A percentile compares a stretch with the other conserved stretches of the same genome.
Conservation (phyloP, 1,140 invertebrate species). For the Bombyx mori region DNA sequence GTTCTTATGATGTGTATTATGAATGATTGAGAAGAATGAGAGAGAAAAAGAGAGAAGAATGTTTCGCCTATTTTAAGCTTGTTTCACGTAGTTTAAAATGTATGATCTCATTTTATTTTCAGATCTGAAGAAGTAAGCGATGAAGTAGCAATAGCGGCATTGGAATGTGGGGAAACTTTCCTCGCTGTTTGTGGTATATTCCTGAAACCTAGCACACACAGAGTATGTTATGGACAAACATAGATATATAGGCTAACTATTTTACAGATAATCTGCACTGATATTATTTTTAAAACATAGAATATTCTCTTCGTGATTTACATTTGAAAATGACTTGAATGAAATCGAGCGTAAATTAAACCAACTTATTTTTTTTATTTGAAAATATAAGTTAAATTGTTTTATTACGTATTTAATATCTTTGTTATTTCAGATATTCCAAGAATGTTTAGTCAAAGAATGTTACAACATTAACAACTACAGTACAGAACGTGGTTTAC, state of each 20-base stretch:
- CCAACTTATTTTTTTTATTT: no score
- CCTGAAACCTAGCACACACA: conserved; percentile 43
- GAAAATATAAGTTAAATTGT: no score
- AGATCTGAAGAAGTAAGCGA: conserved; percentile 37
- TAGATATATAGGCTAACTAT: no score
- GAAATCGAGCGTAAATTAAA: neutral
- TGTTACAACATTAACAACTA: conserved; percentile 24
- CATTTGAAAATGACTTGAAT: no score
- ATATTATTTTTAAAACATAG: no score
- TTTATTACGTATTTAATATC: no score
- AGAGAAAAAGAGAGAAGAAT: no score
- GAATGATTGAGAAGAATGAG: no score
- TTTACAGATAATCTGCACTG: no score
- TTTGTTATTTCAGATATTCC: conserved; percentile 34
- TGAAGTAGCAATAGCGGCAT: conserved; percentile 37
- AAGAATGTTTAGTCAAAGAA: conserved; percentile 41
- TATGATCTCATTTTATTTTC: conserved; percentile 4
- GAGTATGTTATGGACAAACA: conserved; percentile 21
- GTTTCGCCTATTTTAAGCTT: no score
- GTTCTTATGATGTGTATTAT: no score
- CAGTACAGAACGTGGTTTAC: conserved; percentile 8
- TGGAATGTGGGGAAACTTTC: conserved; percentile 44
- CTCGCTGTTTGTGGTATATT: conserved; percentile 49
- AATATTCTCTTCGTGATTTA: no score
- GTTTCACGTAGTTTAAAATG: neutral